Evolutionary conservation across 2,888 invertebrate genomes (phyloP), one percentile per base, ranked within the genome.

Genomic region (Polia nebulosa): DNA sequence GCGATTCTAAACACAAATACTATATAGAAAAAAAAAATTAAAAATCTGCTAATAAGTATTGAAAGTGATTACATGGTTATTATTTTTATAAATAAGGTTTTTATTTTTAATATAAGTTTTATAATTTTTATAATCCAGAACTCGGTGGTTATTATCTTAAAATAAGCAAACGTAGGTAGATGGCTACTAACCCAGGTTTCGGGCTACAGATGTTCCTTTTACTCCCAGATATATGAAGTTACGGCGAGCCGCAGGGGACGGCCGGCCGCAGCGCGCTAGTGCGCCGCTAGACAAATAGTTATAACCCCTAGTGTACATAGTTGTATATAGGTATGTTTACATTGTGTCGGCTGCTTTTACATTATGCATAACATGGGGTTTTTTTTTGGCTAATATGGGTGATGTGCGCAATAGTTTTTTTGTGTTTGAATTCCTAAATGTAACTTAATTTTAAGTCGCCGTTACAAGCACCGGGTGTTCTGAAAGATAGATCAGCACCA

Each of bases 321-420:
- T 90, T 92, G 90, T 90, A 92, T 90, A 92, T 95, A 95, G 95
- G 95, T 95, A 95, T 90, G 95, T 95, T 90, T 89, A 90, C 92
- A 93, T 93, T 92, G 93, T 93, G 93, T 88, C 89, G 73, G 47
- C 47, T 53, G 36, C 53, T 60, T 53, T 13, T 3, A 45, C 36
- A 3, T 29, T n/a, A 3, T 41, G 29, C 45, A 44, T 67, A 67
- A 75, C 59, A 52, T 32, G 20, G 39, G 36, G 15, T 44, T 71
- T 34, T 25, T 29, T 44, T 22, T 61, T 56, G 0, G 15, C 36
- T 45, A 64, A 39, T 59, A 66, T 13, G 63, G 65, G 80, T 81
- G 84, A 66, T 78, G 20, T 81, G 36, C 82, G 69, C 70, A 69
- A 77, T 72, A 4, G 1, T 49, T 65, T 66, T 51, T 34, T 27